These are phyloP conservation scores for Craseonycteris thonglongyai DNA, from an alignment of 2,113 vertebrate species.

Conservation along the genomic window DNA sequence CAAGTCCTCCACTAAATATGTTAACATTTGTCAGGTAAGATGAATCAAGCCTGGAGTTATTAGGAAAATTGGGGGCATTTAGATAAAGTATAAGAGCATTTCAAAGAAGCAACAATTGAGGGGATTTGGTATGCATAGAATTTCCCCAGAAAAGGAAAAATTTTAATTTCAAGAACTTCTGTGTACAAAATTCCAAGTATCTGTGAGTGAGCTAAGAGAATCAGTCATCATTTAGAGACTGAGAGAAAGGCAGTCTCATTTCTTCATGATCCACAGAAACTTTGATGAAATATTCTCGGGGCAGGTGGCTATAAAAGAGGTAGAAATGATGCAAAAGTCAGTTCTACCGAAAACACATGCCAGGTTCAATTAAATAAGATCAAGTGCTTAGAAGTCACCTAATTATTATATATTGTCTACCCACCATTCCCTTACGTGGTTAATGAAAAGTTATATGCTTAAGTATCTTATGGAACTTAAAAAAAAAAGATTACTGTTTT, in stretches of 20 bases:
- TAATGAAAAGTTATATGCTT: not conserved
- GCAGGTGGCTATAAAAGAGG: not conserved
- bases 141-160: slow-evolving; percentile 19
- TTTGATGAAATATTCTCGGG: not conserved
- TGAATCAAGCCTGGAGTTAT: slow-evolving; percentile 24
- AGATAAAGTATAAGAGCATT: not conserved
- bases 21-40: slow-evolving; percentile 45
- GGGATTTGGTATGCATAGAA: not conserved
- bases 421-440: not conserved
- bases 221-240: not conserved
- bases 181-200: slow-evolving; percentile 2
- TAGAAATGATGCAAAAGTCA: not conserved
- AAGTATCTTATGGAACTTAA: not conserved
- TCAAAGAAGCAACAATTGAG: slow-evolving; percentile 10
- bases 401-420: not conserved
- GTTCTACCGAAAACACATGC: not conserved
- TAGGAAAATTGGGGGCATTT: slow-evolving; percentile 31
- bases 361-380: not conserved
- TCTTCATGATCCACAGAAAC: not conserved
- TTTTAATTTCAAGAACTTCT: slow-evolving; percentile 30
- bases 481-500: no score
- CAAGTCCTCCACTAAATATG: slow-evolving; percentile 10
- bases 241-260: not conserved
- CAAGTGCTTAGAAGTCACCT: not conserved
- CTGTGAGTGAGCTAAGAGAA: not conserved